Base-by-base conservation (phyloP, 1,140 invertebrate genomes). In the Hycleus cichorii region DNA sequence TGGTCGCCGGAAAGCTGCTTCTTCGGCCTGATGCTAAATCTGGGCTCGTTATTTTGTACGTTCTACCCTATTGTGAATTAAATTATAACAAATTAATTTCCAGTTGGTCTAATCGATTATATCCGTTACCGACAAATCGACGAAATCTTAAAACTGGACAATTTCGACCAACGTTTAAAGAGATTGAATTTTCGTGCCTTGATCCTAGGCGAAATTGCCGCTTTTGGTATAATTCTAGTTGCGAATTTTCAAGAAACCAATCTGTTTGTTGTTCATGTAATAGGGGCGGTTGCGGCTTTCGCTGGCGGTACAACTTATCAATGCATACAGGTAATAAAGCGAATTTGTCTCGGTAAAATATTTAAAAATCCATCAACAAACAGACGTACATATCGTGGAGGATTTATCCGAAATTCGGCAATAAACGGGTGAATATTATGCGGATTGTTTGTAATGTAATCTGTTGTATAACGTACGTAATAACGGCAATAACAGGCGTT, bases 241-340 rank as follows among this genome's bases (percentile, higher is more conserved):
- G 86, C 80, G 2, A 87, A 86, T 69, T 89, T 88, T 74, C 85
- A 87, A 78, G 85, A 87, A 72, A 83, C 80, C 0, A 83, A 83
- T 62, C 75, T 84, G 2, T 65, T 86, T 10, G 61, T 72, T 18
- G 77, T 88, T 5, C 87, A 89, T 64, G 65, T 86, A 25, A 67
- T 82, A 40, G 87, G 86, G 27, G 85, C 86, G 3, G 60, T 81
- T 2, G 58, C 83, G 45, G 80, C 79, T 24, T 88, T 88, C 71
- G 80, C 78, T 9, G 66, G 79, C 27, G 83, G 83, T 3, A 75
- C 77, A 18, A 53, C 81, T 6, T 88, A 87, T 68, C 75, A 80
- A 60, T 80, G 76, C 74, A 62, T 83, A 3, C 84, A 83, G 74
- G 81, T 82, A 69, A 65, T 60, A 47, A 12, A 27, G 18, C 9